phyloP scores from a whole-genome alignment of 2,888 invertebrate species.

The Mythimna ferrago region DNA sequence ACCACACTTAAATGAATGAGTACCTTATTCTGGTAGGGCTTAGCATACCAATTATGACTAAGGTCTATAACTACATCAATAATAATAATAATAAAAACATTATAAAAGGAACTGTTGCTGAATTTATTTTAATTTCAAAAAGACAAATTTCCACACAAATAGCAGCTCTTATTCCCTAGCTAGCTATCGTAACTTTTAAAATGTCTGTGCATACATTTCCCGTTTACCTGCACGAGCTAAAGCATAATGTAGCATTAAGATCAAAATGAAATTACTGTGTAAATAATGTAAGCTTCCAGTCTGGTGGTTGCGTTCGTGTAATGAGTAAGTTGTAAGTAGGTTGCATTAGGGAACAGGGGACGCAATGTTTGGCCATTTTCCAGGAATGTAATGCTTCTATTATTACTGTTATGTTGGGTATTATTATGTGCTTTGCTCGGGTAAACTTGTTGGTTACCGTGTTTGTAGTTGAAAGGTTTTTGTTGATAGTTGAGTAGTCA shows the following conservation, averaged over 20 bases:
- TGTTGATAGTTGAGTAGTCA: too few relatives aligned
- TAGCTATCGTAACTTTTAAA: constrained; percentile 27
- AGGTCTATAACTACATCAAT: too few relatives aligned
- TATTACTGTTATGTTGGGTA: constrained; percentile 28
- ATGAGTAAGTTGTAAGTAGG: constrained; percentile 53
- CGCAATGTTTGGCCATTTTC: constrained; percentile 57
- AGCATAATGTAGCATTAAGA: constrained; percentile 37
- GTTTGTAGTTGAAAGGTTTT: background rate
- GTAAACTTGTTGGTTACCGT: constrained; percentile 16
- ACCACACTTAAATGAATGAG: too few relatives aligned
- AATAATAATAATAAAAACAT: too few relatives aligned
- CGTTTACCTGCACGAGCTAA: constrained; percentile 35
- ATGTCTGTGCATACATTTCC: constrained; percentile 29
- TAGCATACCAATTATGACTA: too few relatives aligned
- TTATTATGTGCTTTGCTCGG: constrained; percentile 25
- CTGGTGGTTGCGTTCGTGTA: constrained; percentile 31
- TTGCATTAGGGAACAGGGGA: constrained; percentile 46
- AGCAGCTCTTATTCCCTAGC: constrained; percentile 4
- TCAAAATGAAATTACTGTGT: constrained; percentile 54
- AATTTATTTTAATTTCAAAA: background rate
- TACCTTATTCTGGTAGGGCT: too few relatives aligned
- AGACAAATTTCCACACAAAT: constrained; percentile 1
- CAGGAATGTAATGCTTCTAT: constrained; percentile 45
- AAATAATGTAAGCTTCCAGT: constrained; percentile 35
- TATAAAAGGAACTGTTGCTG: too few relatives aligned